phyloP scores from a whole-genome alignment of 2,113 vertebrate species.

The Oceanites oceanicus region DNA sequence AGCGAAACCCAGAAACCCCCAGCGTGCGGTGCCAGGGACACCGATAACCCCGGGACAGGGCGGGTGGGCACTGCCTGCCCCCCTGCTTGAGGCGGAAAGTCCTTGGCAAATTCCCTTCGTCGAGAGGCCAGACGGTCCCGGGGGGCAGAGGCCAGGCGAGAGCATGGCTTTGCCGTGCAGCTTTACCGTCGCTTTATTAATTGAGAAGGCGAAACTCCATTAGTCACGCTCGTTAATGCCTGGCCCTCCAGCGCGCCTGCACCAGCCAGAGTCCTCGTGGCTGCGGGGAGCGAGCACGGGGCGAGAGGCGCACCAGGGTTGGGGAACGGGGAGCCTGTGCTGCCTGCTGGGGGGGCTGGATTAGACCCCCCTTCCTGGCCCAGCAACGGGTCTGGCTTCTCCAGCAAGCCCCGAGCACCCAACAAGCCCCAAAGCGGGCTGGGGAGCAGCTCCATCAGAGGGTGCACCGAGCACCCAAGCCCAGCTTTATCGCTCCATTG shows the following conservation, averaged over 20 bases:
- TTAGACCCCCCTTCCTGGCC: neutral
- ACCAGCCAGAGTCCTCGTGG: neutral
- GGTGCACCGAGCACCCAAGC: neutral
- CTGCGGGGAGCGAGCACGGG: neutral
- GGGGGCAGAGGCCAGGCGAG: neutral
- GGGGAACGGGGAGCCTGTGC: neutral
- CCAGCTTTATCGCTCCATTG: neutral
- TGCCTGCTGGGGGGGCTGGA: neutral
- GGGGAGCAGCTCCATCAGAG: neutral
- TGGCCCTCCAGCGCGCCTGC: neutral
- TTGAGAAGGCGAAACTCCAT: neutral
- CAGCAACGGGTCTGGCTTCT: neutral
- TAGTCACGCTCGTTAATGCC: slow-evolving; percentile 24
- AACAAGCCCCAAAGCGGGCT: neutral
- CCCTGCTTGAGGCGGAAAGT: neutral
- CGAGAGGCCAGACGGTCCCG: fast-evolving
- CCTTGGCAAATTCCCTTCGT: neutral
- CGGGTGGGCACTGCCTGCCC: fast-evolving
- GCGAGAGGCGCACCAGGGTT: fast-evolving
- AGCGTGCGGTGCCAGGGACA: fast-evolving
- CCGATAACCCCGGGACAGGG: fast-evolving
- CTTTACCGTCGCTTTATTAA: slow-evolving; percentile 32
- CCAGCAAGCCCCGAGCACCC: neutral
- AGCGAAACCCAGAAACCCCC: neutral
- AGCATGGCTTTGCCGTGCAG: neutral